Conservation (phyloP, 2,113 vertebrate species). For the Piaya cayana region DNA sequence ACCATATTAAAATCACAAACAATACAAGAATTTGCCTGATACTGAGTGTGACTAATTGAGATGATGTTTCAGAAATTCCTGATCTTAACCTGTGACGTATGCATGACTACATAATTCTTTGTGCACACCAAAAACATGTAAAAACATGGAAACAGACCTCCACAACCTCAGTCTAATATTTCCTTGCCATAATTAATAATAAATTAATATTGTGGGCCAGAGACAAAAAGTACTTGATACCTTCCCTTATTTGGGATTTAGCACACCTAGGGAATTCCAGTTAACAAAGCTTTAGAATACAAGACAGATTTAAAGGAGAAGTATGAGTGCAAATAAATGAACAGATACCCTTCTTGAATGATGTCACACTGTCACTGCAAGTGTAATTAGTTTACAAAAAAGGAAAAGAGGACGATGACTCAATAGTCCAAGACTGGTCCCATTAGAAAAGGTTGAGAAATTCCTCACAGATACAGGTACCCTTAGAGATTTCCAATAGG, state of each 20-base stretch:
- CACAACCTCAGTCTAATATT: background rate
- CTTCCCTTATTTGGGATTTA: background rate
- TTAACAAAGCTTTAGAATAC: background rate
- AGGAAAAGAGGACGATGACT: rapidly evolving
- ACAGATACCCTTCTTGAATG: background rate
- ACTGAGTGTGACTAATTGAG: background rate
- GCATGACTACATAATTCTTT: background rate
- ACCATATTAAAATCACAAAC: background rate
- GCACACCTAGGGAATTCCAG: background rate
- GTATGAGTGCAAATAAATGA: background rate
- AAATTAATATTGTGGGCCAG: background rate
- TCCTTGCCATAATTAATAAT: background rate
- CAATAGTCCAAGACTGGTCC: background rate
- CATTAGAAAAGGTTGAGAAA: background rate
- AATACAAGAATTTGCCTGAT: background rate
- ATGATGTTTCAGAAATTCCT: background rate
- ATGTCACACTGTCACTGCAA: background rate
- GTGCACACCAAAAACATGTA: background rate
- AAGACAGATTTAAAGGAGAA: background rate
- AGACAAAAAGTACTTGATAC: background rate
- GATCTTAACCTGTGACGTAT: background rate
- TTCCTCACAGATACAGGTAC: background rate
- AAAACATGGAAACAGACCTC: background rate
- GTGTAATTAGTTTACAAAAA: background rate
- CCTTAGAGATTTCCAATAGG: background rate